phyloP scores from a whole-genome alignment of 2,888 invertebrate genomes.

The Scaeva pyrastri region DNA sequence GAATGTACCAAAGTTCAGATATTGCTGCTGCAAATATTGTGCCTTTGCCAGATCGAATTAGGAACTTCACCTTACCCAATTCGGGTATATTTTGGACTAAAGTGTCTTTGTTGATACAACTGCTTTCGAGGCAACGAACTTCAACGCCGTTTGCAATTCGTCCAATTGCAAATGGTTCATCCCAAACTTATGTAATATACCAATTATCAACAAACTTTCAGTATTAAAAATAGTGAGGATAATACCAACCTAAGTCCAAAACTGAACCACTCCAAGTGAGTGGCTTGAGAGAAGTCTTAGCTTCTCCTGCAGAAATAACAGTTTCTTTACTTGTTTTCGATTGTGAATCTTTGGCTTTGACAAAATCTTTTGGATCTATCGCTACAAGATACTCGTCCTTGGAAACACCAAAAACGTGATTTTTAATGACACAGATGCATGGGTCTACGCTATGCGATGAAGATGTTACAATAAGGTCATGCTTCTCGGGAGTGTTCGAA shows the following conservation, averaged over 20 bases:
- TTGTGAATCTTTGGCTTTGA: constrained; percentile 77
- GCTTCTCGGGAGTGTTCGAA: constrained; percentile 85
- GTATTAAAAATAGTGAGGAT: constrained; percentile 82
- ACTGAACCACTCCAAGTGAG: constrained; percentile 81
- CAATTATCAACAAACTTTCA: constrained; percentile 2
- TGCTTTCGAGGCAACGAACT: constrained; percentile 93
- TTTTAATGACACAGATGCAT: constrained; percentile 90
- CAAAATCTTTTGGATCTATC: constrained; percentile 89
- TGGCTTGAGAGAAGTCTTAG: constrained; percentile 77
- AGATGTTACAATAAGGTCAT: constrained; percentile 94
- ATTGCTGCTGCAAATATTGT: constrained; percentile 94
- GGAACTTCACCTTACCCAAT: constrained; percentile 89
- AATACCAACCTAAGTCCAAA: constrained; percentile 79
- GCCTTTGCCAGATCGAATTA: constrained; percentile 90
- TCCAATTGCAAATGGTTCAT: constrained; percentile 96
- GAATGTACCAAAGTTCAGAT: constrained; percentile 95
- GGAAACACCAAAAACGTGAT: constrained; percentile 91
- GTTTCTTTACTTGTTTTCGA: constrained; percentile 66
- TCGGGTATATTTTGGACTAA: constrained; percentile 92
- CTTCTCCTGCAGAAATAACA: constrained; percentile 73
- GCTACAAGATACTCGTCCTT: constrained; percentile 95
- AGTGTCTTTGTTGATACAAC: constrained; percentile 85
- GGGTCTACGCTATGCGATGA: constrained; percentile 92
- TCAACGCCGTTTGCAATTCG: constrained; percentile 93
- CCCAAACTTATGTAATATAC: constrained; percentile 87